Percentiles rank a stretch among this genome's conserved stretches.
These are phyloP conservation scores for Amblyopsis rosae DNA, from an alignment of 2,113 vertebrate species.

Conservation along the genomic window DNA sequence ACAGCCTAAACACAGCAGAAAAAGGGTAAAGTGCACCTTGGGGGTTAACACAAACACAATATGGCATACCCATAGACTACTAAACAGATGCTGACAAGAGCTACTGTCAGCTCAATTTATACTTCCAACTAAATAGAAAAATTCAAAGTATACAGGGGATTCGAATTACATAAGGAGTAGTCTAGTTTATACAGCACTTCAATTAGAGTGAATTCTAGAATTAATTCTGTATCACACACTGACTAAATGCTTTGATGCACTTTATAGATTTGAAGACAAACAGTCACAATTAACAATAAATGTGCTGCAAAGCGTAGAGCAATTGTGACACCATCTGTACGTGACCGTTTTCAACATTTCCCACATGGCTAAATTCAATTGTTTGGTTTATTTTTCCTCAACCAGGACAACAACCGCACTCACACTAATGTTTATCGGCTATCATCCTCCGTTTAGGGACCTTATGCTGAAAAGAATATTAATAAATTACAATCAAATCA, in stretches of 20 bases:
- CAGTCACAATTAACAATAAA: too few species aligned
- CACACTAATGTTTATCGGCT: slow-evolving; percentile 7
- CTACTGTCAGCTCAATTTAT: slow-evolving; percentile 11
- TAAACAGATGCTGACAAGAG: background rate
- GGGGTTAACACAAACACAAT: slow-evolving; percentile 8
- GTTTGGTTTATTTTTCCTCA: background rate
- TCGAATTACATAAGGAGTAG: too few species aligned
- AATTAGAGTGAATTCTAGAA: too few species aligned
- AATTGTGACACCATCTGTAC: slow-evolving; percentile 27
- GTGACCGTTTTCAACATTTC: background rate
- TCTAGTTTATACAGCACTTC: too few species aligned
- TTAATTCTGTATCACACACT: too few species aligned
- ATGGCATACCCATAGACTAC: background rate
- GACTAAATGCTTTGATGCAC: too few species aligned
- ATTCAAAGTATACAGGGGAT: background rate
- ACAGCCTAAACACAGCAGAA: slow-evolving; percentile 52
- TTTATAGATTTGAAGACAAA: too few species aligned
- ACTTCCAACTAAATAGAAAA: slow-evolving; percentile 9
- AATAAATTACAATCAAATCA: slow-evolving; percentile 30
- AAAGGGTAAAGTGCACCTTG: slow-evolving; percentile 47
- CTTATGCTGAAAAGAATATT: background rate
- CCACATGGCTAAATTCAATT: background rate
- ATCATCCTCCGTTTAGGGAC: slow-evolving; percentile 10
- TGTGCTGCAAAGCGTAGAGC: too few species aligned
- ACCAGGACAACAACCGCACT: background rate